Evolutionary conservation across 2,888 invertebrate genomes (phyloP).

Genomic region (Tholera decimalis): DNA sequence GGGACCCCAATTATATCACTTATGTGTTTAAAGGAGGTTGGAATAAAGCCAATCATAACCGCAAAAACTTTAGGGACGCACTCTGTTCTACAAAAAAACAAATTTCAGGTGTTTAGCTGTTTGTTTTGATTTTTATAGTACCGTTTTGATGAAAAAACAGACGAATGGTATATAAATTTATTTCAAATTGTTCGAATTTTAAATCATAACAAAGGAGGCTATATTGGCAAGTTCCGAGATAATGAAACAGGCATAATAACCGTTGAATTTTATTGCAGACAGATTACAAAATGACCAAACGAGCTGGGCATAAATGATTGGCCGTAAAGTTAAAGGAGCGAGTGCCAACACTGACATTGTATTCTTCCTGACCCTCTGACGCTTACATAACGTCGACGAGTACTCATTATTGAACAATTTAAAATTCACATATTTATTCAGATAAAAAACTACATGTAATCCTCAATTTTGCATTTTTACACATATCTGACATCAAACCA

Average conservation of each 20-base stretch:
- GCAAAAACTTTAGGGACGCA: constrained; percentile 77
- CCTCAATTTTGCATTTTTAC: constrained; percentile 7
- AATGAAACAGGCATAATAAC: constrained; percentile 82
- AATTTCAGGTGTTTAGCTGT: constrained; percentile 66
- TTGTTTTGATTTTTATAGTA: constrained; percentile 70
- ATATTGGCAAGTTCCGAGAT: constrained; percentile 75
- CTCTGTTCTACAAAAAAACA: constrained; percentile 65
- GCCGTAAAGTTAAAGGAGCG: constrained; percentile 80
- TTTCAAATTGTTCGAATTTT: constrained; percentile 37
- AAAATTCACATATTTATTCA: constrained; percentile 45
- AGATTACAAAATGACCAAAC: constrained; percentile 86
- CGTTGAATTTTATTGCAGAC: constrained; percentile 82
- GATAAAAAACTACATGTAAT: constrained; percentile 13
- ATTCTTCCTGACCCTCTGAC: constrained; percentile 59
- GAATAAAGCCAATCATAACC: constrained; percentile 84
- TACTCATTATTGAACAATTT: constrained; percentile 50
- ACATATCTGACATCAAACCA: background rate
- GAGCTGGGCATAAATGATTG: constrained; percentile 83
- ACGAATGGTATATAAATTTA: constrained; percentile 30
- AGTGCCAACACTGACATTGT: constrained; percentile 78
- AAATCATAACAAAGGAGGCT: constrained; percentile 52
- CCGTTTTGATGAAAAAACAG: constrained; percentile 30
- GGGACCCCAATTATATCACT: constrained; percentile 91
- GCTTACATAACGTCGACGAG: constrained; percentile 51
- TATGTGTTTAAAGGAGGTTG: constrained; percentile 91